phyloP scores from a whole-genome alignment of 2,888 invertebrate genomes.

The Cosmia pyralina region DNA sequence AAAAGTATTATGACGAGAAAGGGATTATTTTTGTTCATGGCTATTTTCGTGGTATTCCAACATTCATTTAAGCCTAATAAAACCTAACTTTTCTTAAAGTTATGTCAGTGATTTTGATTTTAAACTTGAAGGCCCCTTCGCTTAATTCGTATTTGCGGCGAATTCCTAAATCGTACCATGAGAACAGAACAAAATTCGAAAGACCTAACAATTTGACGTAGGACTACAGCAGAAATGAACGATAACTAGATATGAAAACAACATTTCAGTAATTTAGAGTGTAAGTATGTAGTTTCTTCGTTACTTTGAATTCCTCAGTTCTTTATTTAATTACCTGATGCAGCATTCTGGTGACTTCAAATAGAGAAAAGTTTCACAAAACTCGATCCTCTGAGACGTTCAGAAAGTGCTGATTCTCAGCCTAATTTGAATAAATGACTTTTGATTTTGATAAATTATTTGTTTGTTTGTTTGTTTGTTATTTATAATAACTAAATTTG shows the following conservation, averaged over 20 bases:
- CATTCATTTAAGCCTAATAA: too few relatives aligned
- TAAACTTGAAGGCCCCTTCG: background rate
- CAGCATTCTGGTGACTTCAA: background rate
- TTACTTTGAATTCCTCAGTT: too few relatives aligned
- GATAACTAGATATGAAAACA: background rate
- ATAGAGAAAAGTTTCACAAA: background rate
- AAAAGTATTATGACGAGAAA: too few relatives aligned
- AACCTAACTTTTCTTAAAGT: background rate
- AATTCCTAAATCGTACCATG: background rate
- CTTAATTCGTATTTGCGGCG: background rate
- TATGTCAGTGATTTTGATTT: background rate
- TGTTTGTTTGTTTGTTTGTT: too few relatives aligned
- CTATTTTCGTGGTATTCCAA: too few relatives aligned
- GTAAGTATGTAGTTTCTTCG: too few relatives aligned
- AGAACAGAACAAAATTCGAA: background rate
- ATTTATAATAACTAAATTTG: too few relatives aligned
- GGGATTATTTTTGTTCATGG: too few relatives aligned
- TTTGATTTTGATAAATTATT: too few relatives aligned
- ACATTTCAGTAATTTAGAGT: too few relatives aligned
- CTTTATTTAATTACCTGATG: slow-evolving; percentile 8
- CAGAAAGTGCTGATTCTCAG: too few relatives aligned
- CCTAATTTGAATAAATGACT: too few relatives aligned
- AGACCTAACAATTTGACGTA: background rate
- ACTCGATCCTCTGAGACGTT: background rate
- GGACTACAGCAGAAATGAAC: background rate